Base-by-base conservation (phyloP, 2,797 vertebrate species). In the Megaceryle alcyon region DNA sequence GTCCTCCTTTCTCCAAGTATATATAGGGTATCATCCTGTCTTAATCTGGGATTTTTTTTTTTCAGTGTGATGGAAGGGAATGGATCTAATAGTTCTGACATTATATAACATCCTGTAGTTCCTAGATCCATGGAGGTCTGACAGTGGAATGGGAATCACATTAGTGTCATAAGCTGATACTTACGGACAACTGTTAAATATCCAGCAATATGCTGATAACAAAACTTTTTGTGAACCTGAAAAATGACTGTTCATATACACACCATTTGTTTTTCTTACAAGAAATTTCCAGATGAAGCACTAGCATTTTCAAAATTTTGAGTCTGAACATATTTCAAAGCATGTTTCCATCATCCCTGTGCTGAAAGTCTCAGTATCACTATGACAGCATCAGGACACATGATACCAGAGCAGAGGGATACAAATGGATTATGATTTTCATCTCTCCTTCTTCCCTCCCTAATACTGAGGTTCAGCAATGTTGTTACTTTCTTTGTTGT, bases 1-100 rank as follows among this genome's bases (percentile, higher is more conserved):
- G 64, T 71, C 41, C 25, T 82, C 57, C 33, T 95, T 88, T 44
- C 25, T 77, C 14, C 20, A 29, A 80, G 35, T 60, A 83, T 46
- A 54, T 54, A 49, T 20, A 90, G 18, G 14, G 59, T 81, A 63
- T 59, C 28, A 26, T 9, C 9, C 23, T 88, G 11, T 57, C 70
- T 88, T 94, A 61, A 75, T 65, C 20, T 78, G 20, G 16, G 53
- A 29, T 64, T 70, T 86, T 78, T 88, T 87, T 17, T 89, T 17
- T 57, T 53, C 48, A 54, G 28, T 0, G 0, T 66, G 57, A 70
- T 41, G 82, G 46, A 83, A 82, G 82, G 21, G 51, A 79, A 86
- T 9, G 41, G 23, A 73, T 54, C 21, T 56, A 59, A 35, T 60
- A 70, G 9, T 41, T 66, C 31, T 69, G 56, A 25, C 31, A 53